Percentiles rank a stretch among this genome's conserved stretches.
phyloP scores from a whole-genome alignment of 2,797 vertebrate genomes.

The Pseudocheirus occidentalis region DNA sequence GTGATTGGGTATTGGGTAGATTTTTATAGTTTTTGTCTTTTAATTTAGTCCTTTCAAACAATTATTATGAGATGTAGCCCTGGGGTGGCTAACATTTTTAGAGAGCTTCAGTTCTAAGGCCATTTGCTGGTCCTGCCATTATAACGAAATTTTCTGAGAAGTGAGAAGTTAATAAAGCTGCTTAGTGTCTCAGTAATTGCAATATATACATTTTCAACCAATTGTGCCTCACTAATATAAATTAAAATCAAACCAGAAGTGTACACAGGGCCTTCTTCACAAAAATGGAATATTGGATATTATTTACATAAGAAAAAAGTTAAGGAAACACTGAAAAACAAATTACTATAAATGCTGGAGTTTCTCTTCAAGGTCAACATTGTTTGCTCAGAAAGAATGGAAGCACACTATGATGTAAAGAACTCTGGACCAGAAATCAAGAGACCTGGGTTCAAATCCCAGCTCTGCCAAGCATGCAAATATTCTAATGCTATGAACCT shows the following conservation, averaged over 20 bases:
- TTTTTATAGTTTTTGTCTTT: background rate
- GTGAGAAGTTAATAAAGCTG: slow-evolving; percentile 14
- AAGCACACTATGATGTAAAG: background rate
- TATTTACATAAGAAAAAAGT: background rate
- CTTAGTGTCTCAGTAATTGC: background rate
- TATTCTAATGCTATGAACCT: too few relatives aligned
- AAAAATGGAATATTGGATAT: background rate
- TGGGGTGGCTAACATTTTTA: background rate
- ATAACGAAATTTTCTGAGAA: slow-evolving; percentile 3
- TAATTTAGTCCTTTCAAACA: fast-evolving
- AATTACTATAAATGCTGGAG: background rate
- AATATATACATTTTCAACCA: background rate
- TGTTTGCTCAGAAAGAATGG: background rate
- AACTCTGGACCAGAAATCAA: background rate
- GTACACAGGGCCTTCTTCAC: background rate
- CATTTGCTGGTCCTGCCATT: background rate
- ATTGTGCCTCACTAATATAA: background rate
- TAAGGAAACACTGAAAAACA: background rate
- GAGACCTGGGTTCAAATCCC: background rate
- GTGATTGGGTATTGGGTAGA: background rate
- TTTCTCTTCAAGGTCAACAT: background rate
- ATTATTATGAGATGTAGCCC: background rate
- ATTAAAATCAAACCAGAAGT: background rate
- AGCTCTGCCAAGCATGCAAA: background rate
- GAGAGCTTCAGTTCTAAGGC: background rate